A percentile compares a stretch with the other conserved stretches of the same genome.
Conservation (phyloP, 2,113 vertebrate genomes). For the Egretta garzetta region DNA sequence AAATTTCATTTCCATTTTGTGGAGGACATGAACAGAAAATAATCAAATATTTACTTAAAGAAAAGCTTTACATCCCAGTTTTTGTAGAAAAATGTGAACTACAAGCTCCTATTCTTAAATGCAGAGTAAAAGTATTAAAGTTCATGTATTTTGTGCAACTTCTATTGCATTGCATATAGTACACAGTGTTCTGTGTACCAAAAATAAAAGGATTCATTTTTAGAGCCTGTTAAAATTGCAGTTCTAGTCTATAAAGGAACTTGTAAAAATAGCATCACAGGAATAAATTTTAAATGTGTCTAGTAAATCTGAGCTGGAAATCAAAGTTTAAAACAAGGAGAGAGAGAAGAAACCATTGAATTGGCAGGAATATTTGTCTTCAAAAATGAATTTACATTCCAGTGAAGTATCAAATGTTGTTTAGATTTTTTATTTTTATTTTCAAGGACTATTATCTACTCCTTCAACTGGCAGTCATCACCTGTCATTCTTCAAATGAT, state of each 20-base stretch:
- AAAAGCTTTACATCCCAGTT: not conserved
- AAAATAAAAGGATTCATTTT: conserved; percentile 40
- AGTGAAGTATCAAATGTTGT: not conserved
- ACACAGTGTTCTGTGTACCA: conserved; percentile 26
- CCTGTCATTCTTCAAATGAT: not conserved
- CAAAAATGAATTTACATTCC: not conserved
- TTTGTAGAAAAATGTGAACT: not conserved
- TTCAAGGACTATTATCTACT: not conserved
- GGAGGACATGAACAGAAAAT: not conserved
- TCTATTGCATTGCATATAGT: not conserved
- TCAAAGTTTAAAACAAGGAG: not conserved
- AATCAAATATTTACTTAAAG: not conserved
- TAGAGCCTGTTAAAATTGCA: conserved; percentile 39
- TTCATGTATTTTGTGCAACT: not conserved
- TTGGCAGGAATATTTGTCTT: not conserved
- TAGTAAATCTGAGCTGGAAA: conserved; percentile 31
- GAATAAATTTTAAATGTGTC: conserved; percentile 15
- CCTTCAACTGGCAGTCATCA: not conserved
- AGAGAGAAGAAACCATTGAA: not conserved
- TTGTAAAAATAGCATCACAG: conserved; percentile 39
- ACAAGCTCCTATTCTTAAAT: not conserved
- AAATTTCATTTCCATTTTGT: not conserved
- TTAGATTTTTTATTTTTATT: not conserved
- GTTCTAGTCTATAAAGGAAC: conserved; percentile 31
- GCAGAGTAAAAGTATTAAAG: not conserved